phyloP scores from a whole-genome alignment of 2,797 vertebrate species.

The Geotrypetes seraphini region DNA sequence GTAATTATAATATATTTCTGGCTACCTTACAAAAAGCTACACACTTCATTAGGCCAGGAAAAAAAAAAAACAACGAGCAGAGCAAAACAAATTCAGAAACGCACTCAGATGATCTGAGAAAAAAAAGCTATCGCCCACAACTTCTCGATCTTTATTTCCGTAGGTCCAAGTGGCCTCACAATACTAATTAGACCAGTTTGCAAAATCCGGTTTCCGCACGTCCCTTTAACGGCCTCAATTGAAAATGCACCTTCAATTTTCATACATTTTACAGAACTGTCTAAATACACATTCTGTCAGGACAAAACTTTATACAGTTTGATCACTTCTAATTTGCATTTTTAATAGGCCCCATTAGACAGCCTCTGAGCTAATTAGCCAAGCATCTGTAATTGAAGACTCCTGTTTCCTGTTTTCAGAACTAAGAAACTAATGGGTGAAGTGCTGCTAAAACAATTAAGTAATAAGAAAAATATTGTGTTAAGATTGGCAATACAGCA shows the following conservation, averaged over 20 bases:
- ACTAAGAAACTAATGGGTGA: slow-evolving; percentile 55
- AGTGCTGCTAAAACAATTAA: slow-evolving; percentile 53
- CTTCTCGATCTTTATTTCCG: too few relatives aligned
- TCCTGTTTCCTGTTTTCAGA: slow-evolving; percentile 56
- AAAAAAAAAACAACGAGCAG: too few relatives aligned
- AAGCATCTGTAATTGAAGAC: slow-evolving; percentile 55
- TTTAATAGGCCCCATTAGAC: slow-evolving; percentile 60
- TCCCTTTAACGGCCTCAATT: background rate
- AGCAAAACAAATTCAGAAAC: too few relatives aligned
- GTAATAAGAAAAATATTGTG: slow-evolving; percentile 57
- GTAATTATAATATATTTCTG: too few relatives aligned
- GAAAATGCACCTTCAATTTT: slow-evolving; percentile 8
- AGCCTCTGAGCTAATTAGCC: slow-evolving; percentile 59
- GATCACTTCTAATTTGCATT: slow-evolving; percentile 63
- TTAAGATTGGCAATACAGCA: slow-evolving; percentile 43
- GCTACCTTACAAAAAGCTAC: too few relatives aligned
- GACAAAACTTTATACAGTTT: slow-evolving; percentile 55
- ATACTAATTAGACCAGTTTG: too few relatives aligned
- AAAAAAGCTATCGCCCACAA: too few relatives aligned
- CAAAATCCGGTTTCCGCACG: too few relatives aligned
- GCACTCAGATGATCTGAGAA: too few relatives aligned
- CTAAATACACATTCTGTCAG: slow-evolving; percentile 46
- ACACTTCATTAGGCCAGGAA: too few relatives aligned
- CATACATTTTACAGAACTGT: slow-evolving; percentile 25
- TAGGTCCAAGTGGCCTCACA: too few relatives aligned